Base-by-base conservation (phyloP, 2,113 vertebrate genomes). In the Stigmatopora argus region DNA sequence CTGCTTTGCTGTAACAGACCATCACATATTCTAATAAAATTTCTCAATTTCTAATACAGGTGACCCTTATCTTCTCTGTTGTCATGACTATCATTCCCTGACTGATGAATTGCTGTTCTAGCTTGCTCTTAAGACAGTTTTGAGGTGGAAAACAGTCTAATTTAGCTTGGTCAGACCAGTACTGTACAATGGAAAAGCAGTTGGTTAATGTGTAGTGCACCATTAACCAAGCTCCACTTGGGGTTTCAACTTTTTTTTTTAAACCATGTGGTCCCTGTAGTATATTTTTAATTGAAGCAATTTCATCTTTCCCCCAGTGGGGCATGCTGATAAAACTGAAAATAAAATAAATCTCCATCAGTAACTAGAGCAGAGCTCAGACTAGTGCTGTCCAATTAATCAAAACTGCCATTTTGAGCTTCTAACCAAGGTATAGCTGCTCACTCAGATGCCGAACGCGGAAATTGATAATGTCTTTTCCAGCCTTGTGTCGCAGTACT, bases 381-480 rank as follows among this genome's bases (percentile, higher is more conserved):
- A 15, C 38, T 41, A 8, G 38, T 7, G 38, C 38, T 41, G 9
- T 41, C 7, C 38, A 41, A 41, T 41, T 41, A 41, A 31, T 31
- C 26, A 41, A 41, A 41, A 41, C 38, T 10, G 38, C 38, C 6
- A 41, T 41, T 41, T 41, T 1, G 38, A 8, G 38, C 38, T 41
- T 41, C 38, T 41, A 41, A 41, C 38, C 38, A 7, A 41, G 35
- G 7, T 38, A 38, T 5, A 38, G 38, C 38, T 10, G 38, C 38
- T 7, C 6, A 8, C 7, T 41, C 51, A 23, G 10, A 81, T 85
- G 83, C 81, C 85, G 83, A 87, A 83, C 74, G 85, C 80, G 84
- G 80, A 79, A 70, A 86, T 81, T 47, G 83, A 83, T 82, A 87
- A 87, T 85, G 83, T 86, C 74, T 83, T 81, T 74, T 83, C 81